Percentiles rank a stretch among this genome's conserved stretches.
Evolutionary conservation across 2,113 vertebrate species (phyloP).

Genomic region (Rhineura floridana): DNA sequence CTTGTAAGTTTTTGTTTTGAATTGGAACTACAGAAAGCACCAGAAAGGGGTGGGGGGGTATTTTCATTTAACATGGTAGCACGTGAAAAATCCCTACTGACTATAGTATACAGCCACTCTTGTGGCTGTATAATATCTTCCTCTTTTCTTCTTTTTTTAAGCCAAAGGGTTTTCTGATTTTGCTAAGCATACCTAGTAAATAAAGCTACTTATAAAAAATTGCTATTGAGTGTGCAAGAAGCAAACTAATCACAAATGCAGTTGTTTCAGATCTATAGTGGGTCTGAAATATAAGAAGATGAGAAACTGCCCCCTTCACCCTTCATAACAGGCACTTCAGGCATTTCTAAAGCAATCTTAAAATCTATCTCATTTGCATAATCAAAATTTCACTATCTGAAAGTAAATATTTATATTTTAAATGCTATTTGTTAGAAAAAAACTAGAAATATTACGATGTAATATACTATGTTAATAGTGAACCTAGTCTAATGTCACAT

Average conservation of each 20-base stretch:
- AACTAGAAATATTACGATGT: not conserved
- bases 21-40: too few species aligned
- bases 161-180: not conserved
- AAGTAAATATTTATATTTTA: conserved; percentile 9
- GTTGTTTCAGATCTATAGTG: not conserved
- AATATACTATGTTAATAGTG: not conserved
- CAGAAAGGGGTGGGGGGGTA: too few species aligned
- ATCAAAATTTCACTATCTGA: too few species aligned
- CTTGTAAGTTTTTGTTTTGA: too few species aligned
- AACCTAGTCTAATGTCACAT: conserved; percentile 33
- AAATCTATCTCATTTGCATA: conserved; percentile 3
- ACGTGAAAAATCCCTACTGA: too few species aligned
- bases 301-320: too few species aligned
- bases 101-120: too few species aligned
- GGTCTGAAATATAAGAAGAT: not conserved
- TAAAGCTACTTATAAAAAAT: not conserved
- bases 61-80: too few species aligned
- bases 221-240: not conserved
- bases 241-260: not conserved
- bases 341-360: conserved; percentile 8
- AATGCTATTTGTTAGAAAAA: conserved; percentile 14
- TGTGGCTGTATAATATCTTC: too few species aligned
- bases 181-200: not conserved
- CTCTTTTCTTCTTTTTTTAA: too few species aligned
- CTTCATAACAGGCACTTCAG: not conserved